Evolutionary conservation across 2,113 vertebrate genomes (phyloP).

Genomic region (Pachypanchax playfairii): DNA sequence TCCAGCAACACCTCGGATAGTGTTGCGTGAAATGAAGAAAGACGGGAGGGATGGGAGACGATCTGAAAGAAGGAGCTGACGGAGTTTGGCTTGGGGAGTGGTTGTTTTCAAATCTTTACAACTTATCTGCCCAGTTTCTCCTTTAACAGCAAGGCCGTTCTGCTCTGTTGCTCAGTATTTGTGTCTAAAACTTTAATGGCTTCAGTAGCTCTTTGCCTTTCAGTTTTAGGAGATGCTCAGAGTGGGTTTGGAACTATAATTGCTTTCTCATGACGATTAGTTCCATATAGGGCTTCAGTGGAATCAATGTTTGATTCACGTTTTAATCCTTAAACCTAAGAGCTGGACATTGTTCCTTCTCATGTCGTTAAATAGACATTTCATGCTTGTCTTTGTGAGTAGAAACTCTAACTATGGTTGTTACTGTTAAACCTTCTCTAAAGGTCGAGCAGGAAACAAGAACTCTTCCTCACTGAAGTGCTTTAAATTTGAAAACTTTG

Average conservation of each 20-base stretch:
- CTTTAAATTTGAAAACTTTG: background rate
- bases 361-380: background rate
- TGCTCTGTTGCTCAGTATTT: constrained; percentile 51
- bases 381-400: background rate
- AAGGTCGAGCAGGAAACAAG: constrained; percentile 31
- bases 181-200: constrained; percentile 48
- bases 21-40: constrained; percentile 64
- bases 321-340: background rate
- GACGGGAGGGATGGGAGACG: constrained; percentile 11
- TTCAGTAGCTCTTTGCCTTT: constrained; percentile 35
- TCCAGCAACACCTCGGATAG: constrained; percentile 52
- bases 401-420: constrained; percentile 9
- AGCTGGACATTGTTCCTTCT: background rate
- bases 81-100: constrained; percentile 40
- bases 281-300: background rate
- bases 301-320: constrained; percentile 16
- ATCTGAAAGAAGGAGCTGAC: too few species aligned
- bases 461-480: background rate
- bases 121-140: constrained; percentile 63
- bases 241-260: constrained; percentile 32
- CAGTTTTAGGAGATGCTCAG: constrained; percentile 14
- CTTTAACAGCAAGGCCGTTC: constrained; percentile 45
- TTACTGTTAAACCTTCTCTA: background rate
- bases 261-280: constrained; percentile 32
- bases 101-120: constrained; percentile 47